Conservation (phyloP, 2,797 vertebrate genomes). For the Pseudomugil tenellus region DNA sequence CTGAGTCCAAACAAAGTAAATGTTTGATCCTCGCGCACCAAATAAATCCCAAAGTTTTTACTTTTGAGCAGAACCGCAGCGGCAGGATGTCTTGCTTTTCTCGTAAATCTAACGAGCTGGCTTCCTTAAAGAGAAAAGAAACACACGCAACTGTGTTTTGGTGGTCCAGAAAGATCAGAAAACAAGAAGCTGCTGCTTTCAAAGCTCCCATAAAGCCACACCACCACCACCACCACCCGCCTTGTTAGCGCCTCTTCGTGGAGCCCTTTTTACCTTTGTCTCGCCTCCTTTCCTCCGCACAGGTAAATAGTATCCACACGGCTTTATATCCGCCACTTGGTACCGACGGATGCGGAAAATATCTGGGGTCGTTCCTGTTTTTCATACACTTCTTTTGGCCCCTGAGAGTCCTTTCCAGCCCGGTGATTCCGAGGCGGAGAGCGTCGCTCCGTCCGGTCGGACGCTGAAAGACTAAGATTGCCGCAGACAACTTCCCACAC, state of each 20-base stretch:
- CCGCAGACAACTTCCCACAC: conserved; percentile 61
- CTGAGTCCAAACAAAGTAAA: conserved; percentile 8
- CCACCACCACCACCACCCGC: conserved; percentile 47
- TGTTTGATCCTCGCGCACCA: conserved; percentile 19
- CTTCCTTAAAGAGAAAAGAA: conserved; percentile 18
- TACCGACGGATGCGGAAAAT: conserved; percentile 24
- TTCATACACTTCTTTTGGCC: conserved; percentile 44
- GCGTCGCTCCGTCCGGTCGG: conserved; percentile 62
- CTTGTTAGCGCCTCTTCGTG: conserved; percentile 73
- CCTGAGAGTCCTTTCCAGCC: conserved; percentile 57
- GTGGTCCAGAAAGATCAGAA: conserved; percentile 58
- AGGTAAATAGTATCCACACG: conserved; percentile 65
- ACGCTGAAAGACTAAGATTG: conserved; percentile 58
- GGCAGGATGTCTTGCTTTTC: conserved; percentile 22
- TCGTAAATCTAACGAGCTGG: conserved; percentile 49
- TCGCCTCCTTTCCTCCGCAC: conserved; percentile 65
- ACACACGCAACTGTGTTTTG: conserved; percentile 37
- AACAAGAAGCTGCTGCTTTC: conserved; percentile 65
- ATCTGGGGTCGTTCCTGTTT: conserved; percentile 32
- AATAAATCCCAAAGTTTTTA: conserved; percentile 61
- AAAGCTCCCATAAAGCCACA: conserved; percentile 68
- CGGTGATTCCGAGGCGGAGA: conserved; percentile 65
- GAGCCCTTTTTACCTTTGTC: conserved; percentile 83
- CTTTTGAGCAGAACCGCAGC: conserved; percentile 38
- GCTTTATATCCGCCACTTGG: conserved; percentile 67